Evolutionary conservation across 2,888 invertebrate genomes (phyloP).

Genomic region (Drosophila nr. perissopoda): DNA sequence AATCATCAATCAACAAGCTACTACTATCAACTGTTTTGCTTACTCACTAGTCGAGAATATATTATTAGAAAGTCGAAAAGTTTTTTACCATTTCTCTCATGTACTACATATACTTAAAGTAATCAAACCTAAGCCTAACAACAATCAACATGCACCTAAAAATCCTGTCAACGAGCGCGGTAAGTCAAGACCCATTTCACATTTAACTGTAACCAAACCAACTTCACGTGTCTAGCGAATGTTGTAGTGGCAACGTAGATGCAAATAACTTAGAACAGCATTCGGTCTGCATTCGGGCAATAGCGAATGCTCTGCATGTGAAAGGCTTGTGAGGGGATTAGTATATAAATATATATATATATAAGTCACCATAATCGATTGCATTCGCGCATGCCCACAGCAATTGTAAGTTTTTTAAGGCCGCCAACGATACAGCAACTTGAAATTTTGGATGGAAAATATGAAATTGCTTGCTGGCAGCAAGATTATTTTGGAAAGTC

Average conservation of each 20-base stretch:
- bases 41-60: slow-evolving; percentile 27
- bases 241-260: slow-evolving; percentile 60
- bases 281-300: slow-evolving; percentile 39
- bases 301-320: slow-evolving; percentile 54
- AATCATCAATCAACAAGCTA: slow-evolving; percentile 70
- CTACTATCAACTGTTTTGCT: slow-evolving; percentile 25
- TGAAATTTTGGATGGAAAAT: slow-evolving; percentile 42
- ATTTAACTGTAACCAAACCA: slow-evolving; percentile 42
- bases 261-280: slow-evolving; percentile 53
- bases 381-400: slow-evolving; percentile 72
- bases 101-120: slow-evolving; percentile 21
- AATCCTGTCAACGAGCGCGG: slow-evolving; percentile 68
- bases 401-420: slow-evolving; percentile 25
- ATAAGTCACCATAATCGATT: slow-evolving; percentile 34
- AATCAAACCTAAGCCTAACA: slow-evolving; percentile 46
- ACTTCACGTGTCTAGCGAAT: slow-evolving; percentile 49
- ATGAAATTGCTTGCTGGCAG: slow-evolving; percentile 14
- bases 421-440: slow-evolving; percentile 41
- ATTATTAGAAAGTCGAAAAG: slow-evolving; percentile 39
- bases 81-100: slow-evolving; percentile 38
- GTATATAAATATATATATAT: not conserved
- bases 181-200: slow-evolving; percentile 71
- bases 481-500: slow-evolving; percentile 13
- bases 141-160: slow-evolving; percentile 67
- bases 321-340: slow-evolving; percentile 14